A percentile compares a stretch with the other conserved stretches of the same genome.
Conservation (phyloP, 2,113 vertebrate species). For the Pedetes capensis region DNA sequence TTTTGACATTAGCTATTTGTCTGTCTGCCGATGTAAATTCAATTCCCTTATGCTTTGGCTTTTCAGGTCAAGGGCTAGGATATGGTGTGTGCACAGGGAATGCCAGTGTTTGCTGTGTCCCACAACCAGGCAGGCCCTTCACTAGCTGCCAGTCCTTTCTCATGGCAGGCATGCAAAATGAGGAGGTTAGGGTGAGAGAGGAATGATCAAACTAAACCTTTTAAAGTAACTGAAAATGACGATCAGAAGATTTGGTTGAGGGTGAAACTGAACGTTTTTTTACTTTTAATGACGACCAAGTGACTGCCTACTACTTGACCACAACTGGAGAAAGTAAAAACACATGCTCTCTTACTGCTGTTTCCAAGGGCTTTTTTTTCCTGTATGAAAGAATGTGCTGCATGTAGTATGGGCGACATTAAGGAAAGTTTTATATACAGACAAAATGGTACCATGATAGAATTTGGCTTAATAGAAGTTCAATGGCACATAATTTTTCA, state of each 20-base stretch:
- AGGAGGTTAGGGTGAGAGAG: not conserved
- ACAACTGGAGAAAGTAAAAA: not conserved
- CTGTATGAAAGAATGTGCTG: not conserved
- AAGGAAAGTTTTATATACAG: not conserved
- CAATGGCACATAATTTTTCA: not conserved
- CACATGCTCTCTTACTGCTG: not conserved
- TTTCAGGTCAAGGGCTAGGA: not conserved
- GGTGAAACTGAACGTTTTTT: not conserved
- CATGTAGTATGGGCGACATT: not conserved
- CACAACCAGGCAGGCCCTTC: not conserved
- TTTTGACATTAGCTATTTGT: conserved; percentile 27
- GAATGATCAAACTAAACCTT: not conserved
- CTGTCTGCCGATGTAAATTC: not conserved
- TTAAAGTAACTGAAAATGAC: not conserved
- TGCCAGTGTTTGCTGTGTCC: not conserved
- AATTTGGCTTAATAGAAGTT: not conserved
- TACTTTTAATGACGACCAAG: not conserved
- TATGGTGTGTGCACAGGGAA: not conserved
- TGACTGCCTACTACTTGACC: not conserved
- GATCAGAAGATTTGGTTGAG: not conserved
- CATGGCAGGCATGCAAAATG: not conserved
- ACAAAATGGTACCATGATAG: no score
- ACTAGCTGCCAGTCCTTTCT: not conserved
- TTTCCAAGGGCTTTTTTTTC: not conserved
- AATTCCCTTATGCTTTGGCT: not conserved